Conservation (phyloP, 2,113 vertebrate genomes). For the Spilogale gracilis region DNA sequence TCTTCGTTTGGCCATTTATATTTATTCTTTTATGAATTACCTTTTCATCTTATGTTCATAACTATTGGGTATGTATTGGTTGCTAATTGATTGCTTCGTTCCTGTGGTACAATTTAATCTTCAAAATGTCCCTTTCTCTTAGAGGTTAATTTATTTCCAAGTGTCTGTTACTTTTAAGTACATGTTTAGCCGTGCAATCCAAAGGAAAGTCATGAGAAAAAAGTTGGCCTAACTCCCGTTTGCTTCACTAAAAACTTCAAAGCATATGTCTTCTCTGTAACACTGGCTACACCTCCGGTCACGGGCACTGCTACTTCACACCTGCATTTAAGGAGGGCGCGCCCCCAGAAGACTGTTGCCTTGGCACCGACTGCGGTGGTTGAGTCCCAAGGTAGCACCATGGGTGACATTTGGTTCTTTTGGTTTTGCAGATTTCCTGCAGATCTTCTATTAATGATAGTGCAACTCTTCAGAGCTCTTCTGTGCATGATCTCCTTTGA, state of each 20-base stretch:
- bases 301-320: fast-evolving
- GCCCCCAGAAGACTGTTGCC: neutral
- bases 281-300: fast-evolving
- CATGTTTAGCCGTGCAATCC: constrained; percentile 19
- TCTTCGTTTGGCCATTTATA: constrained; percentile 17
- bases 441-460: neutral
- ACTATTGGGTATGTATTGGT: constrained; percentile 69
- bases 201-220: neutral
- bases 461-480: neutral
- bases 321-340: neutral
- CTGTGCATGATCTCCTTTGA: neutral
- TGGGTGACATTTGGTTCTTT: neutral
- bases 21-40: constrained; percentile 49
- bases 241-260: neutral
- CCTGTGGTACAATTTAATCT: constrained; percentile 76
- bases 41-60: constrained; percentile 32
- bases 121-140: constrained; percentile 65
- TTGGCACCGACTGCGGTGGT: fast-evolving
- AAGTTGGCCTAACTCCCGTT: neutral
- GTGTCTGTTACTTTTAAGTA: constrained; percentile 53
- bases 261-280: neutral
- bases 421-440: neutral
- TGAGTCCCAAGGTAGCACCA: neutral
- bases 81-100: constrained; percentile 69
- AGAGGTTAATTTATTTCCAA: constrained; percentile 73